phyloP scores from a whole-genome alignment of 2,888 invertebrate species.

The Nudaria mundana region DNA sequence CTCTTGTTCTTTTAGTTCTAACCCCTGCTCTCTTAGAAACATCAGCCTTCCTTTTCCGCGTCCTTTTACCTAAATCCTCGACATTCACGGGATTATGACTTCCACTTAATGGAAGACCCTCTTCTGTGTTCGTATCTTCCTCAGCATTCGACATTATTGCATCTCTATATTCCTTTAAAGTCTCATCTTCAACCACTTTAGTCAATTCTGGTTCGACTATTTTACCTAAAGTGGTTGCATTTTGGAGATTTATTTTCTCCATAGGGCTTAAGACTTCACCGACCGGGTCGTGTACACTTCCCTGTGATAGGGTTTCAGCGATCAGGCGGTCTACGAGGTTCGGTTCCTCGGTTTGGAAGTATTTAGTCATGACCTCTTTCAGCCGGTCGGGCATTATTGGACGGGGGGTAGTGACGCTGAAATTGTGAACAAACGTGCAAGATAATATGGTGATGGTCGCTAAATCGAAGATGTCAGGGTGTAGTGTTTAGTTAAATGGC shows the following conservation, averaged over 20 bases:
- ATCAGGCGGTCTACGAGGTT: slow-evolving; percentile 46
- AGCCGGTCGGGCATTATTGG: slow-evolving; percentile 41
- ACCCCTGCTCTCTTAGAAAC: slow-evolving; percentile 33
- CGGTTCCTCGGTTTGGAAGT: slow-evolving; percentile 38
- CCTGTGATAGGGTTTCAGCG: slow-evolving; percentile 46
- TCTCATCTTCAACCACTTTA: slow-evolving; percentile 32
- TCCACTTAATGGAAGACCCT: slow-evolving; percentile 41
- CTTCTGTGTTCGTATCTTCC: too few relatives aligned
- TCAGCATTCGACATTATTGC: slow-evolving; percentile 37
- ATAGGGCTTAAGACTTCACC: slow-evolving; percentile 47
- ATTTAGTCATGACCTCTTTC: slow-evolving; percentile 33
- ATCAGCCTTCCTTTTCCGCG: slow-evolving; percentile 39
- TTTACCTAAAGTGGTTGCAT: slow-evolving; percentile 38
- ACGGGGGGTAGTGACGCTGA: slow-evolving; percentile 37
- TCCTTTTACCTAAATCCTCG: slow-evolving; percentile 32
- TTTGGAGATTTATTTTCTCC: slow-evolving; percentile 43
- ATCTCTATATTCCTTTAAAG: slow-evolving; percentile 50
- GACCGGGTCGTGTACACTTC: slow-evolving; percentile 44
- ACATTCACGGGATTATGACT: slow-evolving; percentile 43
- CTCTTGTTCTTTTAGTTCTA: slow-evolving; percentile 35
- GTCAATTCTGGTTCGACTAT: slow-evolving; percentile 30
- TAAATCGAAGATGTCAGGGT: too few relatives aligned
- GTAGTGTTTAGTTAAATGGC: too few relatives aligned
- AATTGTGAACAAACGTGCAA: neutral
- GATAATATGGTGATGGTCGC: too few relatives aligned